Conservation (phyloP, 2,888 invertebrate species). For the Drosophila demipolita region DNA sequence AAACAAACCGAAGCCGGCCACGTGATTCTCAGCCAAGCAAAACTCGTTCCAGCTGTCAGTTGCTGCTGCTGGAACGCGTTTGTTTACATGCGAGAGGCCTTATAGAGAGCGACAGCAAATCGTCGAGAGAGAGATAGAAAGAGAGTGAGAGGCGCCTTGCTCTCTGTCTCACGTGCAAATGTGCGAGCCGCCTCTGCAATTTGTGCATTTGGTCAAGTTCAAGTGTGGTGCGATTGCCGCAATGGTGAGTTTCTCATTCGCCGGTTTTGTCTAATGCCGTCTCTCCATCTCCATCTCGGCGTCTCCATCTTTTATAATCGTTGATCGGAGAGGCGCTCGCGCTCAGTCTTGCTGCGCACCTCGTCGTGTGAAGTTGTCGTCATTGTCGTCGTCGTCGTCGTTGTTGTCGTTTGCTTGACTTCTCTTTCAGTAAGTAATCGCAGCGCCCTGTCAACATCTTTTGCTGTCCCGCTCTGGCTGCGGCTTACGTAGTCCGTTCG, state of each 20-base stretch:
- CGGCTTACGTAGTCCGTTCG: constrained; percentile 62
- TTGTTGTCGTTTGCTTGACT: constrained; percentile 56
- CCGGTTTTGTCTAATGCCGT: constrained; percentile 41
- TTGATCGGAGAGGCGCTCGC: constrained; percentile 59
- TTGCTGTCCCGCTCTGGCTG: constrained; percentile 46
- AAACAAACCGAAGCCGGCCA: constrained; percentile 76
- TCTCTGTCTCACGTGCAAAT: constrained; percentile 56
- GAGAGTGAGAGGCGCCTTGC: constrained; percentile 13
- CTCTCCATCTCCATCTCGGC: constrained; percentile 14
- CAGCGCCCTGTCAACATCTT: constrained; percentile 7
- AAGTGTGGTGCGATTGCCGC: constrained; percentile 74
- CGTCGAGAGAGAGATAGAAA: constrained; percentile 18
- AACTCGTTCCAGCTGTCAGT: constrained; percentile 67
- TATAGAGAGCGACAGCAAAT: background rate
- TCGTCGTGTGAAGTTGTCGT: constrained; percentile 83
- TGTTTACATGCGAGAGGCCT: constrained; percentile 65
- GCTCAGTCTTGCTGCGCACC: constrained; percentile 85
- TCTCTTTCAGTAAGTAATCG: constrained; percentile 45
- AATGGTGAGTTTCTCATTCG: constrained; percentile 45
- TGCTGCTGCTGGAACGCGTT: constrained; percentile 60
- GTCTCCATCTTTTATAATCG: constrained; percentile 62
- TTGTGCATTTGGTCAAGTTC: constrained; percentile 82
- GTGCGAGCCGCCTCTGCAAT: constrained; percentile 69
- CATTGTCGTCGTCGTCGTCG: constrained; percentile 62
- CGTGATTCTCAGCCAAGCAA: constrained; percentile 56